Evolutionary conservation across 2,888 invertebrate species (phyloP).

Genomic region (Chrysolina oricalcia): DNA sequence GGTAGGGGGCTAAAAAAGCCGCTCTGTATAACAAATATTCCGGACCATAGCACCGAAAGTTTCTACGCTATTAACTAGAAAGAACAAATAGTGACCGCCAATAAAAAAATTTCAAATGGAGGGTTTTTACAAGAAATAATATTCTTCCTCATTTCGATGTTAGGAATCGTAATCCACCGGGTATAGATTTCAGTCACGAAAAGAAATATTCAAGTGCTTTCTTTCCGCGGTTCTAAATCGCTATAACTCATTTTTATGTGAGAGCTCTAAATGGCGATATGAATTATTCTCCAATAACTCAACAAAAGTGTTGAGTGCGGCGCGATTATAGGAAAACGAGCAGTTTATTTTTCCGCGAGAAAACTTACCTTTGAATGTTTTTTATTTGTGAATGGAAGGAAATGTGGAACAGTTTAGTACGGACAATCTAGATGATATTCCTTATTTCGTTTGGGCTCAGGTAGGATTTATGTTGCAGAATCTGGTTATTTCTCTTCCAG

Average conservation of each 20-base stretch:
- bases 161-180: neutral
- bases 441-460: neutral
- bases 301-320: constrained; percentile 12
- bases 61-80: too few relatives aligned
- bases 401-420: too few relatives aligned
- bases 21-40: too few relatives aligned
- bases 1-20: too few relatives aligned
- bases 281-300: constrained; percentile 26
- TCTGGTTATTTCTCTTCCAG: too few relatives aligned
- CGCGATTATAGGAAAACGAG: constrained; percentile 9
- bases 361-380: neutral
- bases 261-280: constrained; percentile 8
- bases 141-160: neutral
- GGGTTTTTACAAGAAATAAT: too few relatives aligned
- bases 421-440: neutral
- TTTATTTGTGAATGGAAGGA: neutral
- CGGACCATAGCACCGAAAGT: too few relatives aligned
- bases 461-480: too few relatives aligned
- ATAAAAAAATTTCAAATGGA: too few relatives aligned
- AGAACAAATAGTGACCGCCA: too few relatives aligned
- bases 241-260: constrained; percentile 13
- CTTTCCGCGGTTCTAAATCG: neutral
- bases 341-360: neutral
- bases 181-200: neutral
- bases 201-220: neutral